Percentiles rank a stretch among this genome's conserved stretches.
Conservation (phyloP, 1,140 invertebrate genomes). For the Pseudoatta argentina region DNA sequence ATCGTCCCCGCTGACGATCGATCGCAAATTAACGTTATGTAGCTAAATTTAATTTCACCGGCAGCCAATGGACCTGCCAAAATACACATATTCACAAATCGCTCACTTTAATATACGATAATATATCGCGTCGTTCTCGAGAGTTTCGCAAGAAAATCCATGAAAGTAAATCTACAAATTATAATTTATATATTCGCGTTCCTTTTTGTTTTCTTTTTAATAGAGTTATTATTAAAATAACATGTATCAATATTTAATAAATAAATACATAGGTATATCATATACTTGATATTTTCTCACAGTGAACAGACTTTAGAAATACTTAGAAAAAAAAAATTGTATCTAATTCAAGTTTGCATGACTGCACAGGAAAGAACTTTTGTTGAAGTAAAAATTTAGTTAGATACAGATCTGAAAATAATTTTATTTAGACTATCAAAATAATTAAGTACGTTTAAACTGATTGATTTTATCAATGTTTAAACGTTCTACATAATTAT, state of each 20-base stretch:
- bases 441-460: no score
- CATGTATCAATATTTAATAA: background rate
- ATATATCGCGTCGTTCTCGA: background rate
- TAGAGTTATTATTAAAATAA: background rate
- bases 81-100: constrained; percentile 35
- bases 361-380: no score
- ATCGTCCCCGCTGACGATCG: constrained; percentile 53
- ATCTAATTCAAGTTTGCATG: background rate
- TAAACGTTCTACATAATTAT: no score
- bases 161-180: background rate
- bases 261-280: background rate
- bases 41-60: constrained; percentile 42
- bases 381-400: no score
- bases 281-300: background rate
- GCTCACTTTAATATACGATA: background rate
- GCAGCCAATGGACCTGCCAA: constrained; percentile 30
- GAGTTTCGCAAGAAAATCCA: background rate
- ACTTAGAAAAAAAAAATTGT: background rate
- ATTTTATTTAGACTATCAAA: no score
- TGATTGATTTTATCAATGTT: no score
- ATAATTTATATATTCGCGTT: background rate
- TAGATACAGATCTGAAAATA: no score
- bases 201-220: background rate
- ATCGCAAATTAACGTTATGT: constrained; percentile 57
- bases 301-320: background rate